Percentiles rank a stretch among this genome's conserved stretches.
phyloP scores from a whole-genome alignment of 2,797 vertebrate genomes.

The Leuciscus waleckii region DNA sequence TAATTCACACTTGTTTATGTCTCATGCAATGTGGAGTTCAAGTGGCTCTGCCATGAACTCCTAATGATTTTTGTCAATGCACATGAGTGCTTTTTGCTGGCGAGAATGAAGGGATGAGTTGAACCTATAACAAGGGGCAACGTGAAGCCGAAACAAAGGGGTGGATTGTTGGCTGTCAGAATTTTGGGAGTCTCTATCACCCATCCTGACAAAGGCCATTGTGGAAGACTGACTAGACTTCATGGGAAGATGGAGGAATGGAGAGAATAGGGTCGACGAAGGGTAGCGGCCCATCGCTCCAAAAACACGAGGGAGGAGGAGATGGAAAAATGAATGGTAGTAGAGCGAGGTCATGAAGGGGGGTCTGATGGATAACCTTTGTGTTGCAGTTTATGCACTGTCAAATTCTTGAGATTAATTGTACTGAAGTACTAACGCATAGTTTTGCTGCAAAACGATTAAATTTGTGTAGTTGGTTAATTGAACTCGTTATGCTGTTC shows the following conservation, averaged over 20 bases:
- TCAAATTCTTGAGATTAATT: conserved; percentile 36
- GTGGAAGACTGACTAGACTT: conserved; percentile 67
- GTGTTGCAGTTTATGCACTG: conserved; percentile 49
- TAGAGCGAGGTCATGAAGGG: conserved; percentile 65
- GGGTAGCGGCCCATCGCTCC: conserved; percentile 48
- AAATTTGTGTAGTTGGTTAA: neutral
- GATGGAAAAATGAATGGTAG: conserved; percentile 51
- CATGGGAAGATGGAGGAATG: conserved; percentile 60
- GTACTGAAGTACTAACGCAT: neutral
- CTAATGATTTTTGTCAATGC: conserved; percentile 16
- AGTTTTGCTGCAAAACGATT: neutral
- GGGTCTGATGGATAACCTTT: conserved; percentile 61
- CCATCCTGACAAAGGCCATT: conserved; percentile 73
- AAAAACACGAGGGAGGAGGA: conserved; percentile 51
- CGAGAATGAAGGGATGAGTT: conserved; percentile 9
- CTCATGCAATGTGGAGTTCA: conserved; percentile 17
- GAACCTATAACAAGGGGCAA: conserved; percentile 6
- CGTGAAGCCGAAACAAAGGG: conserved; percentile 59
- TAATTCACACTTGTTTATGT: conserved; percentile 6
- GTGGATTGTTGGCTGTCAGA: conserved; percentile 59
- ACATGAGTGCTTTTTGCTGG: neutral
- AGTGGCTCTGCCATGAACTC: conserved; percentile 3
- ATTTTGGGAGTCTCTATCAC: conserved; percentile 60
- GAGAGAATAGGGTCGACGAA: conserved; percentile 49
- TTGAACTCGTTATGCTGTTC: neutral